Percentiles rank a stretch among this genome's conserved stretches.
Conservation (phyloP, 2,797 vertebrate genomes). For the Streptopelia turtur region DNA sequence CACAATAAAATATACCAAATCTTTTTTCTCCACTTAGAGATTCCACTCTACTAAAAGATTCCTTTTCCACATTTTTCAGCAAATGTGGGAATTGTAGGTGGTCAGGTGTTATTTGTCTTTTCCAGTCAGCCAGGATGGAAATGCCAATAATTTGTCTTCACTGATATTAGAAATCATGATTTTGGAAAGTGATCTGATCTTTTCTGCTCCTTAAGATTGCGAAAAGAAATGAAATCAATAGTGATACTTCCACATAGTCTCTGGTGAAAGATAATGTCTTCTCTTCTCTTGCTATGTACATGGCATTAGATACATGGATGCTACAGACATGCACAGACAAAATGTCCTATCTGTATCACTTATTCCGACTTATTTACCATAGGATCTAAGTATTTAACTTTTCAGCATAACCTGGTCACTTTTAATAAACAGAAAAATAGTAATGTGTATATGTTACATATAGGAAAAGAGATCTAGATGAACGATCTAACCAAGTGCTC, state of each 20-base stretch:
- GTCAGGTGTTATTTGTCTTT: background rate
- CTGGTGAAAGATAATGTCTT: background rate
- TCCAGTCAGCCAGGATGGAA: background rate
- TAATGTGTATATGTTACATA: background rate
- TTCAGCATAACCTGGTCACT: background rate
- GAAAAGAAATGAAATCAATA: background rate
- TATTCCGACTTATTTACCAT: background rate
- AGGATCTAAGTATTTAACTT: background rate
- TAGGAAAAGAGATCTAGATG: background rate
- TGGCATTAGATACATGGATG: background rate
- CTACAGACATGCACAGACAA: background rate
- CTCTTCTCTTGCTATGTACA: background rate
- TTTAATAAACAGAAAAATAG: background rate
- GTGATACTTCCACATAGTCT: background rate
- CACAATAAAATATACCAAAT: conserved; percentile 1
- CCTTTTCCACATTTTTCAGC: background rate
- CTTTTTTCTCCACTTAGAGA: background rate
- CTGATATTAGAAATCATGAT: background rate
- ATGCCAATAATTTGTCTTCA: background rate
- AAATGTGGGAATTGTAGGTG: background rate
- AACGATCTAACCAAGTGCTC: background rate
- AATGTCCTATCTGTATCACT: background rate
- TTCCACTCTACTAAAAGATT: background rate
- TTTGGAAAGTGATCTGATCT: background rate
- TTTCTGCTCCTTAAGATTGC: background rate